Evolutionary conservation across 2,888 invertebrate genomes (phyloP).

Genomic region (Drosophila histrio): DNA sequence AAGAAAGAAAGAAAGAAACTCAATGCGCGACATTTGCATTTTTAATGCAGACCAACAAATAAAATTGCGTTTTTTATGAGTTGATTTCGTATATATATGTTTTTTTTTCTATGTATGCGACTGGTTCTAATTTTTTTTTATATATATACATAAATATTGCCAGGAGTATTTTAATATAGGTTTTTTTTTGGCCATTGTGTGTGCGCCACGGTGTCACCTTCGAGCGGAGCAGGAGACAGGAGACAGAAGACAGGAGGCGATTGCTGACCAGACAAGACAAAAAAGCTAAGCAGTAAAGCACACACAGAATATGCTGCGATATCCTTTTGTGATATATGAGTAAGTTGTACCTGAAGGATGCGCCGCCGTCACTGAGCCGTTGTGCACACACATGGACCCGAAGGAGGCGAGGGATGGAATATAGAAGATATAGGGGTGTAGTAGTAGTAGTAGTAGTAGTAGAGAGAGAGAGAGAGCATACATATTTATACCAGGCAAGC

Average conservation of each 20-base stretch:
- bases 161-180: slow-evolving; percentile 32
- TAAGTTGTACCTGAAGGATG: slow-evolving; percentile 82
- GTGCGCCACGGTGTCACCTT: slow-evolving; percentile 80
- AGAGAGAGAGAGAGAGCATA: neutral
- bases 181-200: slow-evolving; percentile 65
- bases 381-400: slow-evolving; percentile 81
- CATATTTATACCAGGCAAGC: slow-evolving; percentile 37
- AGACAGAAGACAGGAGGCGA: slow-evolving; percentile 27
- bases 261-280: slow-evolving; percentile 60
- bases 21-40: slow-evolving; percentile 82
- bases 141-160: no score
- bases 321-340: slow-evolving; percentile 82
- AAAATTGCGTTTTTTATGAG: slow-evolving; percentile 63
- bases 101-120: slow-evolving; percentile 32
- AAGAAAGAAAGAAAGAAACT: slow-evolving; percentile 46
- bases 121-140: slow-evolving; percentile 61
- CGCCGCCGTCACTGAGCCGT: slow-evolving; percentile 77
- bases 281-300: slow-evolving; percentile 77
- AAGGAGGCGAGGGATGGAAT: no score
- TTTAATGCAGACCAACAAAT: slow-evolving; percentile 79
- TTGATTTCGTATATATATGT: slow-evolving; percentile 64
- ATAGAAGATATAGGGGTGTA: no score
- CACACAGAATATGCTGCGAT: slow-evolving; percentile 60
- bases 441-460: neutral
- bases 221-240: slow-evolving; percentile 41